A percentile compares a stretch with the other conserved stretches of the same genome.
Conservation (phyloP, 2,113 vertebrate genomes). For the Solea senegalensis region DNA sequence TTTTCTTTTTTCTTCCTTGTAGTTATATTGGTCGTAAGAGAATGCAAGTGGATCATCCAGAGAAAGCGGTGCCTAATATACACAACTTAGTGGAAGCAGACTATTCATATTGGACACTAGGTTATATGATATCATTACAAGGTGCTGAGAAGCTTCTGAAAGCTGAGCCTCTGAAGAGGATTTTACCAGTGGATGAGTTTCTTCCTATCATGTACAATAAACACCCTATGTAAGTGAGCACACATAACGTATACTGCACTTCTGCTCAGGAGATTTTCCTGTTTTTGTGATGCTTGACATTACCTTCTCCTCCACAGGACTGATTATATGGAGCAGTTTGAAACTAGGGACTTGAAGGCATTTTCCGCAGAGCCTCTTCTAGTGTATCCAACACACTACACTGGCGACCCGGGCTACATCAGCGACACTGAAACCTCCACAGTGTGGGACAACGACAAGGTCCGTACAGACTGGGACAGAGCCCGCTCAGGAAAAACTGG, state of each 20-base stretch:
- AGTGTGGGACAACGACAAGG: slow-evolving; percentile 88
- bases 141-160: slow-evolving; percentile 89
- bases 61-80: slow-evolving; percentile 88
- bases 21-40: slow-evolving; percentile 94
- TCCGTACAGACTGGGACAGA: slow-evolving; percentile 91
- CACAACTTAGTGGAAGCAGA: slow-evolving; percentile 91
- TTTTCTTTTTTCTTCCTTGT: slow-evolving; percentile 8
- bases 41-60: slow-evolving; percentile 91
- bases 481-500: slow-evolving; percentile 88
- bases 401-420: slow-evolving; percentile 88
- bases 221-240: slow-evolving; percentile 86
- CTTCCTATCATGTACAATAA: slow-evolving; percentile 94
- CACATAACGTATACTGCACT: background rate
- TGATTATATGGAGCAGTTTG: slow-evolving; percentile 89
- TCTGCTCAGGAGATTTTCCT: background rate
- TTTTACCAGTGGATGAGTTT: slow-evolving; percentile 93
- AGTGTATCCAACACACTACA: slow-evolving; percentile 92
- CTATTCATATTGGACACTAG: slow-evolving; percentile 95
- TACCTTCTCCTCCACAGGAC: slow-evolving; percentile 69
- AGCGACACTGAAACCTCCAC: slow-evolving; percentile 95
- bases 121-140: slow-evolving; percentile 88
- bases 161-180: slow-evolving; percentile 84
- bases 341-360: slow-evolving; percentile 85
- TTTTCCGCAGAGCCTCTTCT: slow-evolving; percentile 92
- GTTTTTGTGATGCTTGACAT: slow-evolving; percentile 13